Evolutionary conservation across 2,888 invertebrate species (phyloP).

Genomic region (Falcaria lacertinaria): DNA sequence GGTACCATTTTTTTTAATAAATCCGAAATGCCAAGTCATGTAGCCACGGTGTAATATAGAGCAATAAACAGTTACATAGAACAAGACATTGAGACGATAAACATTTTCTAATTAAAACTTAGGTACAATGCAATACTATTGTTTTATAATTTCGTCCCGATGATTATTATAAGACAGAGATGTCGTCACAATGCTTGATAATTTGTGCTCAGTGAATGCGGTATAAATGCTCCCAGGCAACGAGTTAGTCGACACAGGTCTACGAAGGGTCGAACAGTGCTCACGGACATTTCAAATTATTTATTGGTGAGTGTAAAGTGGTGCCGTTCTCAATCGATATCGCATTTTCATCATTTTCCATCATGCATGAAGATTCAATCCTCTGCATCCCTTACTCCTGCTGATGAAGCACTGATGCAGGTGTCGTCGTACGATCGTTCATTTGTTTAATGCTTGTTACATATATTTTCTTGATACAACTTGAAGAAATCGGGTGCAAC

Average conservation of each 20-base stretch:
- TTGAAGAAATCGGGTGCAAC: too few relatives aligned
- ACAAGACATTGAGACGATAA: background rate
- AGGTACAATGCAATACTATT: slow-evolving; percentile 34
- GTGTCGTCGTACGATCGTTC: too few relatives aligned
- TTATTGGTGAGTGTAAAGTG: slow-evolving; percentile 17
- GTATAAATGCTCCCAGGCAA: slow-evolving; percentile 54
- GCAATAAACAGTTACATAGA: background rate
- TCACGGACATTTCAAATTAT: slow-evolving; percentile 27
- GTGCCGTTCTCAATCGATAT: background rate
- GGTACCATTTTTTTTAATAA: too few relatives aligned
- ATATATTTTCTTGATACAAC: too few relatives aligned
- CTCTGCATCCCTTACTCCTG: too few relatives aligned
- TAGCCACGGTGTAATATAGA: too few relatives aligned
- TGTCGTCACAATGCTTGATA: slow-evolving; percentile 48
- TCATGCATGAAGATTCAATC: too few relatives aligned
- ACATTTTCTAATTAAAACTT: slow-evolving; percentile 21
- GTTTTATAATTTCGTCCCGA: slow-evolving; percentile 33
- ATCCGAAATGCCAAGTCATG: too few relatives aligned
- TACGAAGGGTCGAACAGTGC: slow-evolving; percentile 42
- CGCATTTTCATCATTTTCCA: too few relatives aligned
- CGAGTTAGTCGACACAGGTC: slow-evolving; percentile 34
- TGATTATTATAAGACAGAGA: slow-evolving; percentile 25
- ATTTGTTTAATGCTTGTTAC: too few relatives aligned
- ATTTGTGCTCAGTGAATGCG: slow-evolving; percentile 35
- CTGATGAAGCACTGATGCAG: too few relatives aligned